A percentile compares a stretch with the other conserved stretches of the same genome.
Conservation (phyloP, 2,797 vertebrate genomes). For the Vespertilio murinus region DNA sequence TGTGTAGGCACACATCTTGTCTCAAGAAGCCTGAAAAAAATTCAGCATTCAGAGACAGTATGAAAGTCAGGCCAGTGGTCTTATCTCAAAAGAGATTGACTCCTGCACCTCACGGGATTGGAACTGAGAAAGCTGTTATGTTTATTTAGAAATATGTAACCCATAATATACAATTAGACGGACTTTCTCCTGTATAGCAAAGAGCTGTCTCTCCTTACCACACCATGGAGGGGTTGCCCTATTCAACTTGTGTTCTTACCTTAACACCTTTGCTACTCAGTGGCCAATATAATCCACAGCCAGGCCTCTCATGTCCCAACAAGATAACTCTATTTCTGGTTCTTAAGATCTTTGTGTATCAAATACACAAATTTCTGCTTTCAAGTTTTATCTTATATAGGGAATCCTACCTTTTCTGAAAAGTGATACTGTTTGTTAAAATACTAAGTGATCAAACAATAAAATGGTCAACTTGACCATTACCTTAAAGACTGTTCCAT, state of each 20-base stretch:
- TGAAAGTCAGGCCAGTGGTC: background rate
- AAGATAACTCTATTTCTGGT: background rate
- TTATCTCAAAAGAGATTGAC: background rate
- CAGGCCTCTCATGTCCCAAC: background rate
- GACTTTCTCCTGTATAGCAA: background rate
- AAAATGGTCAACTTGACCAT: background rate
- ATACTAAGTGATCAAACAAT: background rate
- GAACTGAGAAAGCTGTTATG: background rate
- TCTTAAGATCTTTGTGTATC: background rate
- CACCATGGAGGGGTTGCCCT: fast-evolving
- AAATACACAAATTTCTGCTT: background rate
- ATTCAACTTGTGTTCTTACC: background rate
- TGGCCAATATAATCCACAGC: background rate
- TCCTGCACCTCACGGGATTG: background rate
- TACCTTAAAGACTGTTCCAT: background rate
- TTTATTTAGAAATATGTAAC: background rate
- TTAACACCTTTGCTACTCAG: background rate
- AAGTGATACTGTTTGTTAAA: background rate
- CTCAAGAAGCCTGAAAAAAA: background rate
- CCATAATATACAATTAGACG: background rate
- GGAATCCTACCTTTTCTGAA: background rate
- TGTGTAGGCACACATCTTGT: background rate
- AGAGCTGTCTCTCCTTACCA: too few species aligned
- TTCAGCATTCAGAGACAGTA: background rate
- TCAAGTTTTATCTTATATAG: background rate